phyloP scores from a whole-genome alignment of 1,140 invertebrate species.

The Lordiphosa clarofinis region DNA sequence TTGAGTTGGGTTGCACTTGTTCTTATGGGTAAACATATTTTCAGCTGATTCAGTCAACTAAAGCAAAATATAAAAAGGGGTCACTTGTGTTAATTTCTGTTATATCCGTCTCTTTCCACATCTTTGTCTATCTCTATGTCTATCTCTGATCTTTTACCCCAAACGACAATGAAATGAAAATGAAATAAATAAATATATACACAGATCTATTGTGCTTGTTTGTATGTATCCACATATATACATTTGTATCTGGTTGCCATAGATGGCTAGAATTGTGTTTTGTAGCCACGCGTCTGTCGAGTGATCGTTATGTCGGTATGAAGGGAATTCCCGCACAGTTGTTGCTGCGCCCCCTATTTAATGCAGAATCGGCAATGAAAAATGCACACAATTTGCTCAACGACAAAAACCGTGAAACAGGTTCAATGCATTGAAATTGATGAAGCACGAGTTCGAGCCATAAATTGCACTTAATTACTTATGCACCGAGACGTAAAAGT shows the following conservation, averaged over 20 bases:
- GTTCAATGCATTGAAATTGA: constrained; percentile 65
- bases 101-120: not conserved
- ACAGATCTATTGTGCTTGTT: constrained; percentile 20
- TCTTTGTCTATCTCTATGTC: no score
- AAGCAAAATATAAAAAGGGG: no score
- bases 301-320: constrained; percentile 37
- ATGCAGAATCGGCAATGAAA: constrained; percentile 30
- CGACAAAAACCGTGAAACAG: constrained; percentile 36
- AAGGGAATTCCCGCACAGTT: constrained; percentile 1
- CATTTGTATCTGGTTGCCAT: constrained; percentile 17
- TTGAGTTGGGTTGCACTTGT: no score
- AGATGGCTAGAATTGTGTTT: constrained; percentile 57
- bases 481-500: constrained; percentile 24
- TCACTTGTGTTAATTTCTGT: no score
- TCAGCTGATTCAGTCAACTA: no score
- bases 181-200: constrained; percentile 42
- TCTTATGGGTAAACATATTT: no score
- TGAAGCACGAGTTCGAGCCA: constrained; percentile 31
- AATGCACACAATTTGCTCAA: constrained; percentile 17
- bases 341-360: not conserved
- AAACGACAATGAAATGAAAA: constrained; percentile 31
- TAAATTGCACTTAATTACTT: constrained; percentile 64
- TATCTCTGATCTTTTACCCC: constrained; percentile 13
- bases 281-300: constrained; percentile 55
- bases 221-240: constrained; percentile 5